Percentiles rank a stretch among this genome's conserved stretches.
These are phyloP conservation scores for Philopedon plagiatum DNA, from an alignment of 2,888 invertebrate species.

Conservation along the genomic window DNA sequence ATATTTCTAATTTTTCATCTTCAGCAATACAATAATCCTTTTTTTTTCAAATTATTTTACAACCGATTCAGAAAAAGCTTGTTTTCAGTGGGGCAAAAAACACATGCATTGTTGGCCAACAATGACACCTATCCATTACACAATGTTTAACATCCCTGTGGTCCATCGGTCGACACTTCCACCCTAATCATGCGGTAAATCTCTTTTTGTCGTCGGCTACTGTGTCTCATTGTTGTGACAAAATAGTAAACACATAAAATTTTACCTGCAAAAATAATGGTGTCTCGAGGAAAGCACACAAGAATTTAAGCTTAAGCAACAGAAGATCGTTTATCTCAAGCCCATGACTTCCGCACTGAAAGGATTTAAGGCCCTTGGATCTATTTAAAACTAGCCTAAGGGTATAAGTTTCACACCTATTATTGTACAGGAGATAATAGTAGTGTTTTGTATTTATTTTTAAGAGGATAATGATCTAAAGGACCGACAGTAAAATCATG, in stretches of 20 bases:
- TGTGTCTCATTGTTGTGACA: constrained; percentile 26
- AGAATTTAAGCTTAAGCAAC: not conserved
- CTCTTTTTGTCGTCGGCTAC: constrained; percentile 35
- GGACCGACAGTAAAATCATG: constrained; percentile 26
- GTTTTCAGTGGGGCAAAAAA: not conserved
- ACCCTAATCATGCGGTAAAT: constrained; percentile 47
- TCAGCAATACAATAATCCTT: too few relatives aligned
- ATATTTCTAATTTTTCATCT: too few relatives aligned
- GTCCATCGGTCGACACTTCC: constrained; percentile 40
- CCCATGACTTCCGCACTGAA: constrained; percentile 34
- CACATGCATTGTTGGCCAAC: not conserved
- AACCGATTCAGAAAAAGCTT: too few relatives aligned
- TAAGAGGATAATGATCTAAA: constrained; percentile 42
- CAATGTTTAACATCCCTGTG: constrained; percentile 43
- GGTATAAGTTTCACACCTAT: constrained; percentile 47
- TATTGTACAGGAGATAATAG: constrained; percentile 30
- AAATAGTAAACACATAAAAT: constrained; percentile 36
- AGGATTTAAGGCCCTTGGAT: constrained; percentile 30
- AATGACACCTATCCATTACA: constrained; percentile 36
- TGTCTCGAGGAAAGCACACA: not conserved
- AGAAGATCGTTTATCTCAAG: constrained; percentile 24
- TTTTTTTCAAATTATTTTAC: too few relatives aligned
- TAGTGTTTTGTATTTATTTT: constrained; percentile 36
- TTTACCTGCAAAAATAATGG: constrained; percentile 22
- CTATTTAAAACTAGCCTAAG: constrained; percentile 28